These are phyloP conservation scores for Muricea muricata DNA, from an alignment of 92 coral and sea anemone genomes.

Conservation along the genomic window DNA sequence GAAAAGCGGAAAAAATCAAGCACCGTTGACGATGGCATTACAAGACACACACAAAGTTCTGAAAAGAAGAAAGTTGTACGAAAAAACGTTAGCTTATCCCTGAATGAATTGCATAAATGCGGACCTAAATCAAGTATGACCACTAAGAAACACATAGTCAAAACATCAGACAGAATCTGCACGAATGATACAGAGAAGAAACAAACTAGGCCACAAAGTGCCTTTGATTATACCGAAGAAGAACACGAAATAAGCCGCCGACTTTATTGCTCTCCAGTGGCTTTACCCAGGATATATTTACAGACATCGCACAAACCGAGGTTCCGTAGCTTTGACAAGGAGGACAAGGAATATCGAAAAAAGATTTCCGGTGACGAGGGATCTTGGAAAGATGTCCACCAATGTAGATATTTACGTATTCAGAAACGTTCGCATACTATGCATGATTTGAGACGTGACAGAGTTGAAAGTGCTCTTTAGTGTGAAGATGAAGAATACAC, in stretches of 20 bases:
- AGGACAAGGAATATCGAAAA: not conserved
- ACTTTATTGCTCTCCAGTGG: conserved; percentile 13
- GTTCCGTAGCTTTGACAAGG: conserved; percentile 21
- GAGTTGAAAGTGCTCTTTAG: not conserved
- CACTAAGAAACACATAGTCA: not conserved
- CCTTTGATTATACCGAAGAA: conserved; percentile 41
- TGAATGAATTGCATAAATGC: conserved; percentile 69
- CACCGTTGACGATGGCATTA: not conserved
- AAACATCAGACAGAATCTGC: not conserved
- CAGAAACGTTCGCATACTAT: conserved; percentile 22
- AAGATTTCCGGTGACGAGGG: conserved; percentile 11
- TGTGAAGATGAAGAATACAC: too few relatives aligned
- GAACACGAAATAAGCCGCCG: conserved; percentile 19
- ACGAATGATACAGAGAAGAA: not conserved
- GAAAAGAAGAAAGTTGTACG: conserved; percentile 79
- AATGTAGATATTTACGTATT: conserved; percentile 18
- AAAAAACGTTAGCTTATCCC: conserved; percentile 74
- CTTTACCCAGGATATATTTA: conserved; percentile 18
- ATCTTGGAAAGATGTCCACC: conserved; percentile 34
- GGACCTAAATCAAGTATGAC: not conserved
- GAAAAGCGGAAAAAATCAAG: not conserved
- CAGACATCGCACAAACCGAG: conserved; percentile 22
- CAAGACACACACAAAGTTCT: conserved; percentile 72
- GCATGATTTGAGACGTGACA: conserved; percentile 8
- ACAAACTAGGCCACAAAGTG: conserved; percentile 19